These are phyloP conservation scores for Pseudomugil gertrudae DNA, from an alignment of 2,797 vertebrate species.

Conservation along the genomic window DNA sequence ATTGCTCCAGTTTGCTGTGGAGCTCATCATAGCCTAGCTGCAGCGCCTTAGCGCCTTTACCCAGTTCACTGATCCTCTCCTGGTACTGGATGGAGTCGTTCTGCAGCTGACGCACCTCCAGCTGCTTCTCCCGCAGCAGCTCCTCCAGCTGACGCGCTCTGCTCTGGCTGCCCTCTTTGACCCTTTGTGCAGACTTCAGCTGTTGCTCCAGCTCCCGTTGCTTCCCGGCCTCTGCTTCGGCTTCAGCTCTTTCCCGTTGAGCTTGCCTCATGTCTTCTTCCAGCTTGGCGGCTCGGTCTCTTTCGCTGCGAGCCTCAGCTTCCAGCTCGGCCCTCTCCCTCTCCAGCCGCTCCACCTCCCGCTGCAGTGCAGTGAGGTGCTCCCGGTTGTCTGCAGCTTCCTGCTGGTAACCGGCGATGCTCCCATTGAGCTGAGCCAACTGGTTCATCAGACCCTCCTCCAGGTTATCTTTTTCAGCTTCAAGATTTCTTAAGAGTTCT, in stretches of 20 bases:
- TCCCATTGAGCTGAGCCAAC: slow-evolving; percentile 96
- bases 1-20: slow-evolving; percentile 79
- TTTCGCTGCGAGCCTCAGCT: slow-evolving; percentile 73
- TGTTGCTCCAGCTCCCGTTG: slow-evolving; percentile 89
- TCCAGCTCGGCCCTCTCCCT: slow-evolving; percentile 81
- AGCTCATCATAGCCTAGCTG: slow-evolving; percentile 84
- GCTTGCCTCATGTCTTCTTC: slow-evolving; percentile 92
- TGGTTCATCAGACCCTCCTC: slow-evolving; percentile 99
- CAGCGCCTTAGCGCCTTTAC: slow-evolving; percentile 86
- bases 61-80: slow-evolving; percentile 90
- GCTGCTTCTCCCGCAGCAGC: slow-evolving; percentile 93
- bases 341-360: slow-evolving; percentile 73
- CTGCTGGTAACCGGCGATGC: slow-evolving; percentile 96
- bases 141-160: slow-evolving; percentile 92
- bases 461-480: slow-evolving; percentile 93
- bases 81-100: slow-evolving; percentile 93
- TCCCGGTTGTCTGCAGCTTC: slow-evolving; percentile 86
- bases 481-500: slow-evolving; percentile 81
- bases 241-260: slow-evolving; percentile 83
- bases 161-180: slow-evolving; percentile 84
- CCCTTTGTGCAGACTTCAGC: slow-evolving; percentile 85
- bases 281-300: slow-evolving; percentile 75
- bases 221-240: slow-evolving; percentile 82
- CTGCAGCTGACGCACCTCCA: slow-evolving; percentile 94
- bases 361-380: slow-evolving; percentile 70